A percentile compares a stretch with the other conserved stretches of the same genome.
Conservation (phyloP, 2,797 vertebrate genomes). For the Gymnoscopelus braueri region DNA sequence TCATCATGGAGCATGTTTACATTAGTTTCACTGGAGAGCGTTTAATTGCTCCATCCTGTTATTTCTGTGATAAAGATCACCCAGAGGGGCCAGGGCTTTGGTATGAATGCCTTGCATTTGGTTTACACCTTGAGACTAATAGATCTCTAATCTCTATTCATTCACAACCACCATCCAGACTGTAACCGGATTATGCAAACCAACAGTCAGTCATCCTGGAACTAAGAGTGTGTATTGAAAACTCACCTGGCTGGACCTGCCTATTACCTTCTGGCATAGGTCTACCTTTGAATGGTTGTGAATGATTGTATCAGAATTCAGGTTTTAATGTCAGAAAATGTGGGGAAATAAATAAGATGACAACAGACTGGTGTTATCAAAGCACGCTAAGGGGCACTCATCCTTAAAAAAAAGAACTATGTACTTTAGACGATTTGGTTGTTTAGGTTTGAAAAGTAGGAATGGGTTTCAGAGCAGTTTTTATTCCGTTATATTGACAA, state of each 20-base stretch:
- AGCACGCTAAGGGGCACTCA: neutral
- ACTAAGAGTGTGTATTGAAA: constrained; percentile 63
- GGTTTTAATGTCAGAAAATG: no score
- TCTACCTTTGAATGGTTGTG: no score
- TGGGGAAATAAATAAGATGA: neutral
- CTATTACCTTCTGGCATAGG: no score
- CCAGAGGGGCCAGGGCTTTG: constrained; percentile 49
- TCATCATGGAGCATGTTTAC: constrained; percentile 43
- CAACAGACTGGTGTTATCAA: neutral
- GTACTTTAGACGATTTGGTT: no score
- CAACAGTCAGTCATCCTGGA: constrained; percentile 16
- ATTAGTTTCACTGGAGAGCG: constrained; percentile 46
- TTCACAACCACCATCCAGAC: constrained; percentile 75
- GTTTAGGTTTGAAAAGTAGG: neutral
- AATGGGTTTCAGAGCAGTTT: no score
- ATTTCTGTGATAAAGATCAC: constrained; percentile 55
- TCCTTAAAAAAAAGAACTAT: no score
- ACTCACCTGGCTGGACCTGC: constrained; percentile 22
- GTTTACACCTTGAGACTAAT: constrained; percentile 69
- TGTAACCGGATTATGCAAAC: constrained; percentile 74
- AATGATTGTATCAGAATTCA: no score
- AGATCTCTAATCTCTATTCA: constrained; percentile 78
- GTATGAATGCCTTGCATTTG: constrained; percentile 62
- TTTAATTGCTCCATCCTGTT: constrained; percentile 54
- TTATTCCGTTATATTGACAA: no score